Evolutionary conservation across 2,113 vertebrate genomes (phyloP).

Genomic region (Cyphotilapia sp.): DNA sequence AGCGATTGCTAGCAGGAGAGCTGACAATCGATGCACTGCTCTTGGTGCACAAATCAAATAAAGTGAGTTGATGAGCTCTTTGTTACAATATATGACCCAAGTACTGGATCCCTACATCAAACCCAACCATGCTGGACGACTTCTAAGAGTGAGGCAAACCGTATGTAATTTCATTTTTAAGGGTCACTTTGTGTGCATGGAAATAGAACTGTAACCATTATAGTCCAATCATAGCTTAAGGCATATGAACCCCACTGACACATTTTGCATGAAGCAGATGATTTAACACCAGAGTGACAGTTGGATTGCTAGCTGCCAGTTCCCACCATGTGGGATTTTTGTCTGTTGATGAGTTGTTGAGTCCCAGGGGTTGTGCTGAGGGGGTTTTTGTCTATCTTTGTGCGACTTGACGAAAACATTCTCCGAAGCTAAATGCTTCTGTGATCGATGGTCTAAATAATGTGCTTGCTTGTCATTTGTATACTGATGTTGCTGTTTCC

Average conservation of each 20-base stretch:
- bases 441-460: constrained; percentile 33
- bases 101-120: neutral
- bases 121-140: neutral
- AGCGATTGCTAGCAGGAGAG: neutral
- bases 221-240: neutral
- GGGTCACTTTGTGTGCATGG: neutral
- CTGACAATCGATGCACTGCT: neutral
- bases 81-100: neutral
- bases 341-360: neutral
- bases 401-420: neutral
- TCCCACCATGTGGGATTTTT: neutral
- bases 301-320: neutral
- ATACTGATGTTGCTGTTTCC: constrained; percentile 20
- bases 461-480: constrained; percentile 9
- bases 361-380: neutral
- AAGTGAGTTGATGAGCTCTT: neutral
- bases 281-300: neutral
- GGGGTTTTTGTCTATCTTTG: neutral
- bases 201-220: neutral
- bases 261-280: neutral
- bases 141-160: neutral
- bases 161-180: neutral
- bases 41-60: neutral
- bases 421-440: neutral
- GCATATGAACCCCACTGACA: neutral